These are phyloP conservation scores for Myotis daubentonii DNA, from an alignment of 2,797 vertebrate genomes.

Conservation along the genomic window DNA sequence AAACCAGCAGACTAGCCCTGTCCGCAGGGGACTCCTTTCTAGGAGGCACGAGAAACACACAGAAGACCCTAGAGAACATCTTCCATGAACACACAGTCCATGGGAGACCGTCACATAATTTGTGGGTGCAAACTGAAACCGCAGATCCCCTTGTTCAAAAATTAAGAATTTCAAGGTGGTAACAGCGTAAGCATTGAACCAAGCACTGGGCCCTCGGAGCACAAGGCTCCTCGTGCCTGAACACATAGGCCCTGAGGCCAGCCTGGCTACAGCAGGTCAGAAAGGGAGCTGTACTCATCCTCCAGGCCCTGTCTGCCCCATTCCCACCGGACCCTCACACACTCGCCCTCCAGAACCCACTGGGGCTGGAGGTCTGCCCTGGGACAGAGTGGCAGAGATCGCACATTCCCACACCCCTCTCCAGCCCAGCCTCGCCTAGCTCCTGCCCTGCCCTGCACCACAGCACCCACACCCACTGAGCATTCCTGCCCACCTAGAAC, in stretches of 20 bases:
- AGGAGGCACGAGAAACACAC: background rate
- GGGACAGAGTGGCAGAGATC: background rate
- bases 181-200: background rate
- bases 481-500: background rate
- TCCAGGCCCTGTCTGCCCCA: background rate
- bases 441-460: background rate
- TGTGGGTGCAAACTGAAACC: background rate
- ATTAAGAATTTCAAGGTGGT: slow-evolving; percentile 2
- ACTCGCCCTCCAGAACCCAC: background rate
- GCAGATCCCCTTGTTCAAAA: background rate
- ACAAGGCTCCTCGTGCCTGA: background rate
- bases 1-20: background rate
- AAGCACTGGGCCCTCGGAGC: background rate
- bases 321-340: background rate
- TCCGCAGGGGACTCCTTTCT: background rate
- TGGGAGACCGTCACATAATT: background rate
- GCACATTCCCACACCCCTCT: background rate
- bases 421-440: background rate
- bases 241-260: background rate
- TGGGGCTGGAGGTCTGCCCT: background rate
- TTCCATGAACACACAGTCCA: background rate
- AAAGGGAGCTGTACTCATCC: background rate
- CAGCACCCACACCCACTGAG: background rate
- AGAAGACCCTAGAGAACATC: background rate
- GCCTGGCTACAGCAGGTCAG: background rate